These are phyloP conservation scores for Chaenogobius annularis DNA, from an alignment of 2,113 vertebrate genomes.

Conservation along the genomic window DNA sequence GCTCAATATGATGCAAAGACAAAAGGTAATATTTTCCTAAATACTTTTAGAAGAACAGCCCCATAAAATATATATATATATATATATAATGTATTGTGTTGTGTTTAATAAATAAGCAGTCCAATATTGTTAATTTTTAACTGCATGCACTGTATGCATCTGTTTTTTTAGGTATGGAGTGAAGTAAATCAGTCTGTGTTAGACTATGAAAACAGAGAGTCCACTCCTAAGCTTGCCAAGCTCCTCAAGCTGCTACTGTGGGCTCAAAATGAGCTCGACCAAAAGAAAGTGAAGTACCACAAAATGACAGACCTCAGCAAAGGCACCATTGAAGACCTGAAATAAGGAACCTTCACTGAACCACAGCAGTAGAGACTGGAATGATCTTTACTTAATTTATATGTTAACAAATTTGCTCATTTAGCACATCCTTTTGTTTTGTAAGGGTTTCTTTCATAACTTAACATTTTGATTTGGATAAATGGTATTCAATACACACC, in stretches of 20 bases:
- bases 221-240: constrained; percentile 96
- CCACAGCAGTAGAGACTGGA: constrained; percentile 61
- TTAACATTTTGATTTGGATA: constrained; percentile 64
- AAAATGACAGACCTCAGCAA: constrained; percentile 99
- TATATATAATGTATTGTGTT: neutral
- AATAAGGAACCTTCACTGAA: constrained; percentile 79
- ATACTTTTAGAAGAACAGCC: neutral
- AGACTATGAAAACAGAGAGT: constrained; percentile 93
- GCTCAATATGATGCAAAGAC: constrained; percentile 97
- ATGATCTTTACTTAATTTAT: constrained; percentile 76
- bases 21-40: constrained; percentile 81
- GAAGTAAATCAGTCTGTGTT: constrained; percentile 97
- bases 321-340: constrained; percentile 95
- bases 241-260: constrained; percentile 96
- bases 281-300: constrained; percentile 99
- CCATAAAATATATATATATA: neutral
- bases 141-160: neutral
- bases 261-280: constrained; percentile 99
- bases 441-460: constrained; percentile 71
- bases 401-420: constrained; percentile 71
- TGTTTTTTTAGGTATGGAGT: constrained; percentile 89
- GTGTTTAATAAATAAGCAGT: neutral
- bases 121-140: neutral
- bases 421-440: constrained; percentile 68
- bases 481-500: constrained; percentile 53